Conservation (phyloP, 2,888 invertebrate species). For the Chloroclysta siterata region DNA sequence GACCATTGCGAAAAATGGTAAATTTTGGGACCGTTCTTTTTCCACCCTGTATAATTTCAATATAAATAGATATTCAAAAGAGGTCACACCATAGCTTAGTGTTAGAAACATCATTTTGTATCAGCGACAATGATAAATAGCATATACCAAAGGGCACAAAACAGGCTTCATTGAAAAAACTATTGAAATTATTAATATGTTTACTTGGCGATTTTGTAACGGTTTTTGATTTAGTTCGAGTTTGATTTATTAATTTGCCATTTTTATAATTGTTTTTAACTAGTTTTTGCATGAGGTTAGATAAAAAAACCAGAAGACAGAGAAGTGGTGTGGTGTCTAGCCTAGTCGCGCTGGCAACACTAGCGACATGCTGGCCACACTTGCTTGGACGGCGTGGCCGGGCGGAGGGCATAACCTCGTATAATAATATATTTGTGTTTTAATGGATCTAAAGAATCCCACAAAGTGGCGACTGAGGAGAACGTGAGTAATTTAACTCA, state of each 20-base stretch:
- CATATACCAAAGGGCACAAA: slow-evolving; percentile 30
- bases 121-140: slow-evolving; percentile 36
- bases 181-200: not conserved
- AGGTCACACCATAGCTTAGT: slow-evolving; percentile 23
- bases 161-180: slow-evolving; percentile 31
- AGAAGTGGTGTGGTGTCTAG: too few relatives aligned
- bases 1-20: not conserved
- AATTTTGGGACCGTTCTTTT: not conserved
- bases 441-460: too few relatives aligned
- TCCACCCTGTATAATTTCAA: slow-evolving; percentile 11
- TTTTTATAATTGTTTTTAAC: too few relatives aligned
- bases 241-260: not conserved
- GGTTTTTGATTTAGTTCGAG: not conserved
- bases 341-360: too few relatives aligned
- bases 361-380: too few relatives aligned
- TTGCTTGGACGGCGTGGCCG: too few relatives aligned
- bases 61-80: slow-evolving; percentile 25
- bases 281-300: too few relatives aligned
- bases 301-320: too few relatives aligned
- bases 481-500: too few relatives aligned
- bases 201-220: not conserved
- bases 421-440: too few relatives aligned
- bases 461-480: too few relatives aligned
- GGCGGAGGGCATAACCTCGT: too few relatives aligned
- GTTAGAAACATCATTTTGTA: slow-evolving; percentile 32